Conservation (phyloP, 2,797 vertebrate genomes). For the Threskiornis aethiopicus region DNA sequence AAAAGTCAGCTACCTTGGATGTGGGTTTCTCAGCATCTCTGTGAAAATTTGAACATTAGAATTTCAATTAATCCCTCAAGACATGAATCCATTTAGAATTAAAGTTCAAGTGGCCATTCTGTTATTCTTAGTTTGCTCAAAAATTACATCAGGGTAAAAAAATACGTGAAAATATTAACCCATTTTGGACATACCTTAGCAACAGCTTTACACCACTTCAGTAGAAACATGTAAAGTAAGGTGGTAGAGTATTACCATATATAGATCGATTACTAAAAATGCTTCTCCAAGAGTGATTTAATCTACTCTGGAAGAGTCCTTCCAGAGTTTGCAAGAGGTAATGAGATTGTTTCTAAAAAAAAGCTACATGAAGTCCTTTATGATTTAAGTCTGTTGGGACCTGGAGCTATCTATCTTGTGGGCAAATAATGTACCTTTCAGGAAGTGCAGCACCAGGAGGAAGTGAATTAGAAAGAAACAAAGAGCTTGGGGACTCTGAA, state of each 20-base stretch:
- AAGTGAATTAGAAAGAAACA: not conserved
- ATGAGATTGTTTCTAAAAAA: not conserved
- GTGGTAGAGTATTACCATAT: not conserved
- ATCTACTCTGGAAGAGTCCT: not conserved
- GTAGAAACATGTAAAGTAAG: rapidly evolving
- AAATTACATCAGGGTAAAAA: not conserved
- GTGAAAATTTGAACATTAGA: not conserved
- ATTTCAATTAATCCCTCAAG: not conserved
- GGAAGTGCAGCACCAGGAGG: not conserved
- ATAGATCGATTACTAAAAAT: not conserved
- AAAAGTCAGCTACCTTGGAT: not conserved
- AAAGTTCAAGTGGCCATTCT: not conserved
- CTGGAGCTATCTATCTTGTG: not conserved
- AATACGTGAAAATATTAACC: not conserved
- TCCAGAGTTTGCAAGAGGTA: not conserved
- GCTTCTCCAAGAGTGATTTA: not conserved
- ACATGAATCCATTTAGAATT: not conserved
- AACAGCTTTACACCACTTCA: not conserved
- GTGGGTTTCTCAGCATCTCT: not conserved
- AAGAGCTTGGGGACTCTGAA: not conserved
- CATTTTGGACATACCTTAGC: not conserved
- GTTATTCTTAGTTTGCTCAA: not conserved
- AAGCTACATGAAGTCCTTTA: not conserved
- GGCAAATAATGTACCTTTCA: not conserved
- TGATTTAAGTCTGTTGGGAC: not conserved